Base-by-base conservation (phyloP, 92 coral and sea anemone genomes). In the Zoanthus sociatus region DNA sequence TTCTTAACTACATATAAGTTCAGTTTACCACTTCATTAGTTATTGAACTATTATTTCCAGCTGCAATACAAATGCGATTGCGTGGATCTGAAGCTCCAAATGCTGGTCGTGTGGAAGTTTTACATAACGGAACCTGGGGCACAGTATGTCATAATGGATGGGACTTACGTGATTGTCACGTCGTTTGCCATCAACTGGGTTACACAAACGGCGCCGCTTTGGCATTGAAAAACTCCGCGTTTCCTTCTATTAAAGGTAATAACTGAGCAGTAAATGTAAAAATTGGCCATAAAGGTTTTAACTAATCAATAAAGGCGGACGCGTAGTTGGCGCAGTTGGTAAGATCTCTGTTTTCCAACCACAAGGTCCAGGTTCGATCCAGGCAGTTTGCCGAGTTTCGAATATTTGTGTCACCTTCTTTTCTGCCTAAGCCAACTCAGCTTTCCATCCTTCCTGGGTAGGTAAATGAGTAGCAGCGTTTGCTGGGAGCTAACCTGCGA, bases 51-150 rank as follows among this genome's bases (percentile, higher is more conserved):
- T 37, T 37, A 58, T 18, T 58, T 58, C 16, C 83, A 77, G 83
- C 83, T 47, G 16, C 54, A 8, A 55, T 77, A 12, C 83, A 54
- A 56, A 32, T 77, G 7, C 66, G 83, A 30, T 48, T 77, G 83
- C 54, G 54, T 14, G 69, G 69, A 13, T 77, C 83, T n/a, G 63
- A 54, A 55, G 83, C 69, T 30, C 48, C 83, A 77, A 77, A 77
- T 77, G 83, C 83, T 31, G 83, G 83, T 68, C 83, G 83, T 17
- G 83, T 77, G 69, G 83, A 77, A 55, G 69, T 77, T 33, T 10
- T 77, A 9, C 60, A 77, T 68, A 55, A 77, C 60, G 83, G 79
- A 18, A 75, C 79, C 79, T 75, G 79, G 79, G 79, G 79, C n/a
- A 75, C 79, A 47, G 60, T 75, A 20, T 75, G 79, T 50, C 79